Evolutionary conservation across 2,888 invertebrate genomes (phyloP).

Genomic region (Protonemura montana): DNA sequence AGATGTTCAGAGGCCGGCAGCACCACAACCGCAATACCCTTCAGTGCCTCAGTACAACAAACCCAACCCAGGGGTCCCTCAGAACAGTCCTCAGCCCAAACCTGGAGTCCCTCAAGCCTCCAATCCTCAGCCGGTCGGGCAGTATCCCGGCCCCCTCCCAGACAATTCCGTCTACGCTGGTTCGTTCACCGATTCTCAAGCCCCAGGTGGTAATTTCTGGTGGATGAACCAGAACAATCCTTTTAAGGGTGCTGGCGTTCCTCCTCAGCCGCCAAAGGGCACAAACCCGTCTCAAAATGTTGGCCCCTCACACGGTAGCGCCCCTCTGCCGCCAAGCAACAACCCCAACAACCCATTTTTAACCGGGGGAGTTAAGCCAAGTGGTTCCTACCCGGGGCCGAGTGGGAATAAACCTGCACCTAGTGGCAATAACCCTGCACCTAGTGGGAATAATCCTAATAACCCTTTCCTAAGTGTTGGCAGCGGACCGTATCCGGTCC

Average conservation of each 20-base stretch:
- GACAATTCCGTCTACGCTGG: neutral
- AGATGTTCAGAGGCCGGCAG: neutral
- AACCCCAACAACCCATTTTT: neutral
- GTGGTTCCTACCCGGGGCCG: neutral
- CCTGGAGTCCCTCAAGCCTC: neutral
- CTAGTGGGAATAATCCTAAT: constrained; percentile 13
- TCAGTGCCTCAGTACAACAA: neutral
- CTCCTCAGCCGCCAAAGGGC: neutral
- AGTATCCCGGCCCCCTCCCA: neutral
- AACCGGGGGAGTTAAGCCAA: neutral
- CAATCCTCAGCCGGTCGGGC: neutral
- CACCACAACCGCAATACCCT: neutral
- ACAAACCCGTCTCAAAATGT: neutral
- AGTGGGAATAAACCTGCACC: neutral
- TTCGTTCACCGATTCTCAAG: neutral
- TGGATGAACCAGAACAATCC: constrained; percentile 24
- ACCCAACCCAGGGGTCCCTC: neutral
- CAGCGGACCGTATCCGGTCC: neutral
- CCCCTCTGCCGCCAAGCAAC: neutral
- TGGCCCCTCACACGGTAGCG: neutral
- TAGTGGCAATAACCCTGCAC: neutral
- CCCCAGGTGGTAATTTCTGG: constrained; percentile 14
- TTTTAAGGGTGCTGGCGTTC: constrained; percentile 7
- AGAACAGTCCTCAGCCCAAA: neutral
- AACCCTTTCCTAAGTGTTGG: constrained; percentile 30